A percentile compares a stretch with the other conserved stretches of the same genome.
phyloP scores from a whole-genome alignment of 2,113 vertebrate species.

The Lophotis ruficrista region DNA sequence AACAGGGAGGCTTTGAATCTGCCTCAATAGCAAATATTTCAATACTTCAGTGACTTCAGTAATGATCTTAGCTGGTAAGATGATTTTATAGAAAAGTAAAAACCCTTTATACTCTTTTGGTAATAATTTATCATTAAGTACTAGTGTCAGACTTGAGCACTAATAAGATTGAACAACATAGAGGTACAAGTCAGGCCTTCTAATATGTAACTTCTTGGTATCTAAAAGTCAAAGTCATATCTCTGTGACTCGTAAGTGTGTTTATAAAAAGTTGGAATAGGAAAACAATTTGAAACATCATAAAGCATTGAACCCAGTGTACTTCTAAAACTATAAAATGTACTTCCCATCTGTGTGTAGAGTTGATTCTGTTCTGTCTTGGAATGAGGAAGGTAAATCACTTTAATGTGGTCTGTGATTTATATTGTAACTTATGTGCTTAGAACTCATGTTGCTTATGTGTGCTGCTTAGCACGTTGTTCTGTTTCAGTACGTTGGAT shows the following conservation, averaged over 20 bases:
- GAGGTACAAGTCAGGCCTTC: background rate
- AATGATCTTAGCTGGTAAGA: background rate
- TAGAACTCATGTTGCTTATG: background rate
- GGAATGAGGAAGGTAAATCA: background rate
- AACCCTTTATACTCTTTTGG: background rate
- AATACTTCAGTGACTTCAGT: constrained; percentile 18
- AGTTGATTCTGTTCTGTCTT: background rate
- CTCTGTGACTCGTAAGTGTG: background rate
- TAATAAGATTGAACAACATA: constrained; percentile 20
- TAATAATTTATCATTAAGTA: constrained; percentile 40
- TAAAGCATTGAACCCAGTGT: background rate
- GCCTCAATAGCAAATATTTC: background rate
- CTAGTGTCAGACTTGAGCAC: constrained; percentile 34
- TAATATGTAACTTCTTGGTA: background rate
- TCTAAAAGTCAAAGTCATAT: background rate
- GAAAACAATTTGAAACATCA: background rate
- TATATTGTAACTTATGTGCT: background rate
- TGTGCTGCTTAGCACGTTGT: background rate
- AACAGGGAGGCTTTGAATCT: background rate
- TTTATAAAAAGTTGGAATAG: background rate
- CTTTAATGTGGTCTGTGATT: background rate
- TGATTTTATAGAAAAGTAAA: constrained; percentile 48
- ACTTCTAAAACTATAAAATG: background rate
- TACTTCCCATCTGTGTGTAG: background rate
- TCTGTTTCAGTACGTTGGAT: background rate